Evolutionary conservation across 1,140 invertebrate genomes (phyloP).

Genomic region (Zaprionus tsacasi): DNA sequence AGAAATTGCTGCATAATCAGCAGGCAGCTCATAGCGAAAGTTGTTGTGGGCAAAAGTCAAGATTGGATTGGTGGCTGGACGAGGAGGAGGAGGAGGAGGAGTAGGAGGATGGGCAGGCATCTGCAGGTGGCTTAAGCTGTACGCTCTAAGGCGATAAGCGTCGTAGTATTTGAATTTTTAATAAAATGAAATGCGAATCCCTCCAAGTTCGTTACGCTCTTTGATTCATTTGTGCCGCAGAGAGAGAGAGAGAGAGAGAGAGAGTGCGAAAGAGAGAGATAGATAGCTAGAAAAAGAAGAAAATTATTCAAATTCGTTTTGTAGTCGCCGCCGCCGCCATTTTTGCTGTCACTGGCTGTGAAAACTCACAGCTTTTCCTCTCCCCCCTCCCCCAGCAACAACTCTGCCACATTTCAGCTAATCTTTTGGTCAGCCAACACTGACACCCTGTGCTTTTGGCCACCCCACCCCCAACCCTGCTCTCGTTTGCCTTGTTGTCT

Average conservation of each 20-base stretch:
- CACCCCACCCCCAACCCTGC: neutral
- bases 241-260: neutral
- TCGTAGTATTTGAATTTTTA: constrained; percentile 81
- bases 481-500: constrained; percentile 58
- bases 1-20: constrained; percentile 73
- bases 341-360: constrained; percentile 76
- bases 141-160: constrained; percentile 76
- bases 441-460: constrained; percentile 17
- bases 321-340: constrained; percentile 67
- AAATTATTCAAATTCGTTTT: constrained; percentile 75
- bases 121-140: constrained; percentile 72
- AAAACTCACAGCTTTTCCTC: constrained; percentile 72
- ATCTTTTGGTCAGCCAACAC: constrained; percentile 75
- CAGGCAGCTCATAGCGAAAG: constrained; percentile 55
- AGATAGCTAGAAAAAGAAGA: constrained; percentile 2
- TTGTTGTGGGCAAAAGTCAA: constrained; percentile 59
- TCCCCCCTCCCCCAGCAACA: constrained; percentile 3
- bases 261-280: constrained; percentile 2
- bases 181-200: constrained; percentile 79
- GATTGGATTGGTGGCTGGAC: constrained; percentile 2
- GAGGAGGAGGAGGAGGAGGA: constrained; percentile 9
- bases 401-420: constrained; percentile 65
- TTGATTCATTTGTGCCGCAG: constrained; percentile 52
- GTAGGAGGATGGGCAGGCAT: neutral
- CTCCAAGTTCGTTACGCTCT: constrained; percentile 36